A percentile compares a stretch with the other conserved stretches of the same genome.
Conservation (phyloP, 2,888 invertebrate genomes). For the Germaria angustata region DNA sequence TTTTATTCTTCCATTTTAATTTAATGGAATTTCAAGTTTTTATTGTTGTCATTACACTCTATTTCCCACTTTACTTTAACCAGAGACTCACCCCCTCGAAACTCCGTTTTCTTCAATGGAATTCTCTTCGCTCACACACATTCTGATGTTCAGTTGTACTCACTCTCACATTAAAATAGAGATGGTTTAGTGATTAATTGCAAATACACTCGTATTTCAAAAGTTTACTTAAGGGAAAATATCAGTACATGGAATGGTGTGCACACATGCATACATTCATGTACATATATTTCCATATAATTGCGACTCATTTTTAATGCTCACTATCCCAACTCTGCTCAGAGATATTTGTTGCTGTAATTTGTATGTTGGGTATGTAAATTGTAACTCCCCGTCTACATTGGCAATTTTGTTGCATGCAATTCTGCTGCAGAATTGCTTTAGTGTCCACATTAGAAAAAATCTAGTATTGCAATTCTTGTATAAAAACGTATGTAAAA, state of each 20-base stretch:
- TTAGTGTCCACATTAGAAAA: too few relatives aligned
- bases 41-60: not conserved
- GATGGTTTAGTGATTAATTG: slow-evolving; percentile 11
- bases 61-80: slow-evolving; percentile 31
- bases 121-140: not conserved
- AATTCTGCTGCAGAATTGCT: too few relatives aligned
- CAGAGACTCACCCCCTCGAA: slow-evolving; percentile 28
- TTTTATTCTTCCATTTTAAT: slow-evolving; percentile 13
- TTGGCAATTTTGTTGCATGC: too few relatives aligned
- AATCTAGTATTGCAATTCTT: too few relatives aligned
- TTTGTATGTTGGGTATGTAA: not conserved
- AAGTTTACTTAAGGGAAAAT: slow-evolving; percentile 16
- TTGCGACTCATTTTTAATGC: slow-evolving; percentile 28
- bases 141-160: too few relatives aligned
- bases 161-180: not conserved
- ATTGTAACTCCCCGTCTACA: too few relatives aligned
- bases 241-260: not conserved
- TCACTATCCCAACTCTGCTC: slow-evolving; percentile 27
- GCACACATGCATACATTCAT: not conserved
- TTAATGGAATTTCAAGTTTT: slow-evolving; percentile 25
- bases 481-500: too few relatives aligned
- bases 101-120: slow-evolving; percentile 20
- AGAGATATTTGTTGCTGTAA: not conserved
- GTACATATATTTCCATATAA: not conserved
- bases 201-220: not conserved